Evolutionary conservation across 2,888 invertebrate species (phyloP).

Genomic region (Syrista parreyssii): DNA sequence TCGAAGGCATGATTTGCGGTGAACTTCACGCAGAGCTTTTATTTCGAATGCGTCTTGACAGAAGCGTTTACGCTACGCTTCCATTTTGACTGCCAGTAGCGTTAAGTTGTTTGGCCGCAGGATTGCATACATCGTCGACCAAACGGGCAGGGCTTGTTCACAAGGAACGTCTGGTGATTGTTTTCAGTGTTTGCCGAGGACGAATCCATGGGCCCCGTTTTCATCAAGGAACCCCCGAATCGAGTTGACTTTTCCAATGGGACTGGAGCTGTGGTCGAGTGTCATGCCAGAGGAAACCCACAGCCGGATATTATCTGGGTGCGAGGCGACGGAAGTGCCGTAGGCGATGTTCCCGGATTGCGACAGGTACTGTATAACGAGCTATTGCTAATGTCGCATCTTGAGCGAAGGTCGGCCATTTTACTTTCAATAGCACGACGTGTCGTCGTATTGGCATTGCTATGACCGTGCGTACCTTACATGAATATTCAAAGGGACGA

Average conservation of each 20-base stretch:
- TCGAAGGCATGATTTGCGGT: too few species aligned
- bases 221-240: constrained; percentile 91
- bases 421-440: too few species aligned
- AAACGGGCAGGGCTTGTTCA: background rate
- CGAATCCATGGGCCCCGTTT: constrained; percentile 88
- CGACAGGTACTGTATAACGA: constrained; percentile 73
- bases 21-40: too few species aligned
- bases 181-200: constrained; percentile 70
- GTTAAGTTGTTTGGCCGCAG: too few species aligned
- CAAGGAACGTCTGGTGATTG: background rate
- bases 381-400: too few species aligned
- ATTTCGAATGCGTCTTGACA: too few species aligned
- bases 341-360: constrained; percentile 90
- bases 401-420: too few species aligned
- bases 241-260: constrained; percentile 95
- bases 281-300: constrained; percentile 90
- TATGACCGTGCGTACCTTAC: too few species aligned
- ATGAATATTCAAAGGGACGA: too few species aligned
- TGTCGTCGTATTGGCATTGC: too few species aligned
- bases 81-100: too few species aligned
- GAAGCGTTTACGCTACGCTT: too few species aligned
- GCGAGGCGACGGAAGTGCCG: constrained; percentile 88
- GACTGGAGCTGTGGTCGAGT: constrained; percentile 92
- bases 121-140: background rate
- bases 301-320: constrained; percentile 94